Conservation (phyloP, 1,140 invertebrate species). For the Bactericera cockerelli region DNA sequence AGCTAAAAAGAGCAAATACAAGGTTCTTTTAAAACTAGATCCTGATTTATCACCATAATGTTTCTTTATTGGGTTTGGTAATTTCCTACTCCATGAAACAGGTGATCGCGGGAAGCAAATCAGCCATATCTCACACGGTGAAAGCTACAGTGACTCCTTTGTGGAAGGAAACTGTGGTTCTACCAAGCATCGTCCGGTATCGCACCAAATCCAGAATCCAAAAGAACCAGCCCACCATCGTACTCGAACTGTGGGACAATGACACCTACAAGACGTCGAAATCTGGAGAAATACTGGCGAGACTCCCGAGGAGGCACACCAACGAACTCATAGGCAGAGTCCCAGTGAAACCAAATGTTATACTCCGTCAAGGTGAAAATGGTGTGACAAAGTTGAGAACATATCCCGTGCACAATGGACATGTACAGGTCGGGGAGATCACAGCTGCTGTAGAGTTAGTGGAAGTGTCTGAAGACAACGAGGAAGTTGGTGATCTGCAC, state of each 20-base stretch:
- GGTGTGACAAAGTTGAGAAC: neutral
- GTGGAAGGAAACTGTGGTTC: neutral
- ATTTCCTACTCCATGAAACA: too few species aligned
- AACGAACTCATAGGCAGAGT: neutral
- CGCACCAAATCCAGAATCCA: neutral
- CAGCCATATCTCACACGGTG: neutral
- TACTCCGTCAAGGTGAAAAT: neutral
- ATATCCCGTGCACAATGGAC: neutral
- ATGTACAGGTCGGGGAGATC: neutral
- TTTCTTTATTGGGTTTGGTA: too few species aligned
- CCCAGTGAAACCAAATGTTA: neutral
- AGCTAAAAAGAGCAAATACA: too few species aligned
- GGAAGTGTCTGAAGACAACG: neutral
- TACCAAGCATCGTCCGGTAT: neutral
- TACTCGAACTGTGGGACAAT: neutral
- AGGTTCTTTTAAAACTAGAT: too few species aligned
- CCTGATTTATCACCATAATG: too few species aligned
- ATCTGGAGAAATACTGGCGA: too few species aligned
- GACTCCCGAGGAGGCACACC: neutral
- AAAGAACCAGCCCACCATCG: neutral
- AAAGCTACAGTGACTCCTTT: neutral
- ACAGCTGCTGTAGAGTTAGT: constrained; percentile 1
- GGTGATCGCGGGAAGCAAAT: neutral
- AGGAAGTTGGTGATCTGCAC: neutral
- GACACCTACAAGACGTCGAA: neutral